Conservation (phyloP, 35 echinoderm and acorn worm genomes). For the Acanthaster planci region DNA sequence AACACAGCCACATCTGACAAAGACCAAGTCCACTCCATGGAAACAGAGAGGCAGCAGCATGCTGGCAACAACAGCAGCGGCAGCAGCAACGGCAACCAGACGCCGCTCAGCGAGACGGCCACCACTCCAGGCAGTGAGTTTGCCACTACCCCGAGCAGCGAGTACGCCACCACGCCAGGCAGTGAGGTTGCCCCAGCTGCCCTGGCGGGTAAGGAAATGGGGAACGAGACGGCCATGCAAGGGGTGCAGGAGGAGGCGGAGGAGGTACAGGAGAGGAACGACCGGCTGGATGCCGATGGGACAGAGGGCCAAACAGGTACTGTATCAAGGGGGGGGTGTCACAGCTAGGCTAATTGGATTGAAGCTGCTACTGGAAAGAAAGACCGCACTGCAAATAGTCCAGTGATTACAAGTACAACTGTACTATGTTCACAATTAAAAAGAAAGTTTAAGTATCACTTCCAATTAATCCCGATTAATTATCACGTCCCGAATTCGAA, state of each 20-base stretch:
- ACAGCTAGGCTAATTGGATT: no score
- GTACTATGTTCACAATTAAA: no score
- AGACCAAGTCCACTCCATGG: slow-evolving; percentile 27
- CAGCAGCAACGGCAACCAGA: slow-evolving; percentile 57
- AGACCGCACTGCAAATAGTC: no score
- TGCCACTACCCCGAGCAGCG: slow-evolving; percentile 24
- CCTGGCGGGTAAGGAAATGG: not conserved
- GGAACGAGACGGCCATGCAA: slow-evolving; percentile 12
- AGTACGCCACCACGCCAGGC: slow-evolving; percentile 18
- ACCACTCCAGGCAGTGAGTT: slow-evolving; percentile 39
- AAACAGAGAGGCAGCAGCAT: slow-evolving; percentile 17
- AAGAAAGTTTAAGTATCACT: no score
- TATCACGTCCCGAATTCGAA: no score
- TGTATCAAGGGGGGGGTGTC: no score
- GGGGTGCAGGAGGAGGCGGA: slow-evolving; percentile 32
- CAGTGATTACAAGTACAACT: no score
- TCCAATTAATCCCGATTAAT: no score
- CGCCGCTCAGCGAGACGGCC: slow-evolving; percentile 32
- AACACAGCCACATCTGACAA: slow-evolving; percentile 12
- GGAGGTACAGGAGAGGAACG: slow-evolving; percentile 11
- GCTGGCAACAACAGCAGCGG: slow-evolving; percentile 23
- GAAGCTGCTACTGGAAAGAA: no score
- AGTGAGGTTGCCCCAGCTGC: not conserved
- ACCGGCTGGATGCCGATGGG: not conserved
- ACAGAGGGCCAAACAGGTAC: not conserved